Conservation (phyloP, 2,888 invertebrate genomes). For the Hesperia comma region DNA sequence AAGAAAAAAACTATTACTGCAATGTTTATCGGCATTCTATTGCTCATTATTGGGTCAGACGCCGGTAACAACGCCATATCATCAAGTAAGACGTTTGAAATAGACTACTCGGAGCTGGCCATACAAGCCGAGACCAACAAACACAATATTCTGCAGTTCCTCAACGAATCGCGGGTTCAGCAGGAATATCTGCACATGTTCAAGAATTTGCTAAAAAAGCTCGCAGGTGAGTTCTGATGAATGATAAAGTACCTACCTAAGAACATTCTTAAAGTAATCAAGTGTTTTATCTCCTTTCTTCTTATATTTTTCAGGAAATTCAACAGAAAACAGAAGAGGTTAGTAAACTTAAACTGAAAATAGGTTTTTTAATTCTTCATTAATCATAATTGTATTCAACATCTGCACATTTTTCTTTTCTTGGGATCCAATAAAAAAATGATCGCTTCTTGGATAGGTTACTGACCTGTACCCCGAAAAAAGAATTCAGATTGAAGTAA, state of each 20-base stretch:
- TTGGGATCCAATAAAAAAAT: no score
- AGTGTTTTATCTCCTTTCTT: no score
- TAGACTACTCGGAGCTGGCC: slow-evolving; percentile 68
- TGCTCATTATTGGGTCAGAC: neutral
- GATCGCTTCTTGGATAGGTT: no score
- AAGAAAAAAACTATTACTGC: neutral
- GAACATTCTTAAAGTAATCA: no score
- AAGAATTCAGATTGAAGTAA: no score
- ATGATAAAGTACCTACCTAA: neutral
- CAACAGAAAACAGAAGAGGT: slow-evolving; percentile 2
- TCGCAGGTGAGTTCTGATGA: slow-evolving; percentile 55
- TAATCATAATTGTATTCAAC: no score
- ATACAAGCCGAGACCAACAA: slow-evolving; percentile 67
- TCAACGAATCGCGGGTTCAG: slow-evolving; percentile 59
- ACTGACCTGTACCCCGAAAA: no score
- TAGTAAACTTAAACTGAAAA: neutral
- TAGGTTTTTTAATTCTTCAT: no score
- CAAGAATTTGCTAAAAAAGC: slow-evolving; percentile 57
- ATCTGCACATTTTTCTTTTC: no score
- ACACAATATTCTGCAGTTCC: slow-evolving; percentile 61
- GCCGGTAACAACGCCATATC: neutral
- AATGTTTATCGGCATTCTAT: slow-evolving; percentile 9
- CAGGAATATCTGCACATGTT: slow-evolving; percentile 64
- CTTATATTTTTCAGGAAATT: slow-evolving; percentile 9
- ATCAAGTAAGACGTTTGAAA: slow-evolving; percentile 46